Conservation (phyloP, 2,888 invertebrate genomes). For the Neria commutata region DNA sequence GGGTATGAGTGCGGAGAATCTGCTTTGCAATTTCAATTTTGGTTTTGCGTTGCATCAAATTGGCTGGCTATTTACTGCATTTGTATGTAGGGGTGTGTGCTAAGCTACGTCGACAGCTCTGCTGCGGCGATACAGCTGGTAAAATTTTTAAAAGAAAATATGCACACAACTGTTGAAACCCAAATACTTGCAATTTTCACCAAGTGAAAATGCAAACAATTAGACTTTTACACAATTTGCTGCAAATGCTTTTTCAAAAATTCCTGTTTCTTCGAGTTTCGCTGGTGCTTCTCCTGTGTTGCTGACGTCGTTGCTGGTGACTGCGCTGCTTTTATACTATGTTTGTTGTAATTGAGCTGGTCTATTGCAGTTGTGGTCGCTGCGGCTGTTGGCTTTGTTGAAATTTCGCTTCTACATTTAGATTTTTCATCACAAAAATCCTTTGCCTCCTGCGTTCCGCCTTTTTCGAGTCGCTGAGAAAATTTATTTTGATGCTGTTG, state of each 20-base stretch:
- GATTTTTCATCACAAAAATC: slow-evolving; percentile 5
- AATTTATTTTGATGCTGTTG: slow-evolving; percentile 20
- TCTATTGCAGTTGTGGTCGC: slow-evolving; percentile 23
- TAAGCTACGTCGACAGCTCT: neutral
- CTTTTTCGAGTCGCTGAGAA: slow-evolving; percentile 22
- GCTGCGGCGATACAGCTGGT: too few relatives aligned
- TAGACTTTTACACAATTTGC: slow-evolving; percentile 11
- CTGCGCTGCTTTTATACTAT: neutral
- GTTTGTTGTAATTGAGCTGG: slow-evolving; percentile 35
- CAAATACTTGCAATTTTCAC: slow-evolving; percentile 29
- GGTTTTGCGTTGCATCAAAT: slow-evolving; percentile 18
- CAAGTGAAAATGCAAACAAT: slow-evolving; percentile 6
- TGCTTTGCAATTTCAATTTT: neutral
- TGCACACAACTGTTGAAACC: slow-evolving; percentile 33
- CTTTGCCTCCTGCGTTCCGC: neutral
- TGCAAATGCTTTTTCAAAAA: slow-evolving; percentile 5
- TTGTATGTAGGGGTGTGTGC: slow-evolving; percentile 18
- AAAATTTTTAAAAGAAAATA: too few relatives aligned
- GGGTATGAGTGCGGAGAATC: slow-evolving; percentile 4
- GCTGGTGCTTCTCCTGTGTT: slow-evolving; percentile 13
- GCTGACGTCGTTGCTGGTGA: slow-evolving; percentile 26
- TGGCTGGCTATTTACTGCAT: slow-evolving; percentile 16
- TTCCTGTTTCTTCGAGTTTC: slow-evolving; percentile 3
- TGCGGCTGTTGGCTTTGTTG: slow-evolving; percentile 15
- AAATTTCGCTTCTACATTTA: neutral